Percentiles rank a stretch among this genome's conserved stretches.
Evolutionary conservation across 2,113 vertebrate species (phyloP).

Genomic region (Syngnathus floridae): DNA sequence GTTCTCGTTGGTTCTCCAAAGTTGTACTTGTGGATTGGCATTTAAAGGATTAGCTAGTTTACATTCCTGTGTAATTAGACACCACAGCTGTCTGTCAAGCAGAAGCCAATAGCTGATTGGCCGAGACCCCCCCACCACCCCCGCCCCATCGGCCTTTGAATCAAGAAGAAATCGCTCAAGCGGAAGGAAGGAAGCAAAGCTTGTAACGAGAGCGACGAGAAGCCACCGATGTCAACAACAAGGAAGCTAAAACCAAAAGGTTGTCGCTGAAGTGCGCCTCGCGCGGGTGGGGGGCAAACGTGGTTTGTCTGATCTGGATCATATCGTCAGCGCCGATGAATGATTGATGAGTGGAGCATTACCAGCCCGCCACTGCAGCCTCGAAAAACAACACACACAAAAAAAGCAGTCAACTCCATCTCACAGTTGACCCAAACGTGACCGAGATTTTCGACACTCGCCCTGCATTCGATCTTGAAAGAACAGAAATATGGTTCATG

Average conservation of each 20-base stretch:
- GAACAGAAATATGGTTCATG: background rate
- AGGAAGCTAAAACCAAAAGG: background rate
- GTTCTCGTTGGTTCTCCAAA: constrained; percentile 51
- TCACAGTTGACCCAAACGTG: constrained; percentile 30
- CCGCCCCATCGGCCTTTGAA: constrained; percentile 43
- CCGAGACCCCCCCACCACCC: constrained; percentile 2
- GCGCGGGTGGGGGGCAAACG: constrained; percentile 28
- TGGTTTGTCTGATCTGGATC: constrained; percentile 41
- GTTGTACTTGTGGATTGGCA: constrained; percentile 54
- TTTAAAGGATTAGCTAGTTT: constrained; percentile 67
- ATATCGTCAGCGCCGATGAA: constrained; percentile 45
- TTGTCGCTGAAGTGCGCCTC: background rate
- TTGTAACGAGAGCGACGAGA: background rate
- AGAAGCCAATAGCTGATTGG: constrained; percentile 62
- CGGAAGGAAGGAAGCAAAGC: background rate
- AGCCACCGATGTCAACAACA: background rate
- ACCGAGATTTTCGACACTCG: constrained; percentile 7
- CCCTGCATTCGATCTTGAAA: background rate
- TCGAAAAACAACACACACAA: constrained; percentile 25
- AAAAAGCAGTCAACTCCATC: constrained; percentile 14
- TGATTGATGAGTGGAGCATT: constrained; percentile 53
- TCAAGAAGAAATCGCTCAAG: constrained; percentile 13
- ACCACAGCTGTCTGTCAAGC: constrained; percentile 59
- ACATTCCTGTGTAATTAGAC: constrained; percentile 74
- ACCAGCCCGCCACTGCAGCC: constrained; percentile 8